These are phyloP conservation scores for Sipha flava DNA, from an alignment of 1,140 invertebrate genomes.

Conservation along the genomic window DNA sequence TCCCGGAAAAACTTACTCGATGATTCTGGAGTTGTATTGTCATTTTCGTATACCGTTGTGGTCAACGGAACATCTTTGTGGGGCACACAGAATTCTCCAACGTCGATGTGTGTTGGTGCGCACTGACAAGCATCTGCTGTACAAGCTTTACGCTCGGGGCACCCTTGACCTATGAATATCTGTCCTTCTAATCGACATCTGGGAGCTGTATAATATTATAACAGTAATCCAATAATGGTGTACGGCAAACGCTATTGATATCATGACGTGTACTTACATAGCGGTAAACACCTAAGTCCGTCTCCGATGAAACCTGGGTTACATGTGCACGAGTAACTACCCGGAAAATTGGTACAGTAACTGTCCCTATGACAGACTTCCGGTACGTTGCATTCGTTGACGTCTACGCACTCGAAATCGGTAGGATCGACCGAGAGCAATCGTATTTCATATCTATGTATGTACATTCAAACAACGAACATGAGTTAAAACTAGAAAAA, in stretches of 20 bases:
- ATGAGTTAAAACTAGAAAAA: neutral
- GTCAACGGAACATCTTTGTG: neutral
- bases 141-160: neutral
- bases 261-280: neutral
- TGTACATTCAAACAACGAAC: neutral
- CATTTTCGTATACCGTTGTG: neutral
- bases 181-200: neutral
- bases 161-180: neutral
- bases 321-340: constrained; percentile 48
- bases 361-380: constrained; percentile 44
- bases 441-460: constrained; percentile 31
- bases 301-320: constrained; percentile 48
- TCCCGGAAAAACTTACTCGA: neutral
- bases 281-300: constrained; percentile 44
- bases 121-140: neutral
- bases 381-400: constrained; percentile 62
- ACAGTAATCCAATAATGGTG: neutral
- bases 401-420: constrained; percentile 50
- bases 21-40: neutral
- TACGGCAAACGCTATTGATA: neutral
- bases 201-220: neutral
- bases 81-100: neutral
- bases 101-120: neutral
- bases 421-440: neutral
- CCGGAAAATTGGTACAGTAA: constrained; percentile 46